Evolutionary conservation across 1,140 invertebrate species (phyloP).

Genomic region (Conopomorpha cramerella): DNA sequence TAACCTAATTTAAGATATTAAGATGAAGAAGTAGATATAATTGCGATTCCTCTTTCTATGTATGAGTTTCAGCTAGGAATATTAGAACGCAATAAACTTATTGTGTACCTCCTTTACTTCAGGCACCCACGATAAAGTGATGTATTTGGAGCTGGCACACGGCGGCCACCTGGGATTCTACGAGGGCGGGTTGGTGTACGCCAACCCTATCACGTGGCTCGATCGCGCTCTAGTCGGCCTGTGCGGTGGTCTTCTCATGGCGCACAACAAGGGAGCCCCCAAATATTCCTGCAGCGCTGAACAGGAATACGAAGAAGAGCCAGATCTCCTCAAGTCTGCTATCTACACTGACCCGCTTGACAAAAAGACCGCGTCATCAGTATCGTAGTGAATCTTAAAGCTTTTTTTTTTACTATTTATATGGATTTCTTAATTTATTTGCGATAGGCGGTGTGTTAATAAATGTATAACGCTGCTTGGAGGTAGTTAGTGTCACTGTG

Average conservation of each 20-base stretch:
- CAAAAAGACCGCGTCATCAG: not conserved
- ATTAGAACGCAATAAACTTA: no score
- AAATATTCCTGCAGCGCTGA: conserved; percentile 9
- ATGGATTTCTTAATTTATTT: not conserved
- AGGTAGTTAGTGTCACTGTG: not conserved
- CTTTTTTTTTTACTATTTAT: not conserved
- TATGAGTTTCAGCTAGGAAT: no score
- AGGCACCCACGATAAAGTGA: conserved; percentile 70
- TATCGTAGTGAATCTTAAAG: not conserved
- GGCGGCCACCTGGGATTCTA: conserved; percentile 93
- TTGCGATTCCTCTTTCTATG: no score
- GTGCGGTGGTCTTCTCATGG: conserved; percentile 69
- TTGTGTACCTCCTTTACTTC: conserved; percentile 45
- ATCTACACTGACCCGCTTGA: conserved; percentile 13
- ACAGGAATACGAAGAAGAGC: conserved; percentile 23
- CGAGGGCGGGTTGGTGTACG: conserved; percentile 82
- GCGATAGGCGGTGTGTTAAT: not conserved
- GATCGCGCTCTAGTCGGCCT: conserved; percentile 80
- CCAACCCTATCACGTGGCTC: conserved; percentile 88
- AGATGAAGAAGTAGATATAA: no score
- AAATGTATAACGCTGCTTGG: no score
- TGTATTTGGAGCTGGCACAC: conserved; percentile 83
- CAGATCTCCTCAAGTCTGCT: conserved; percentile 39
- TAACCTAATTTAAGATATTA: no score
- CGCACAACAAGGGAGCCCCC: conserved; percentile 55